A percentile compares a stretch with the other conserved stretches of the same genome.
These are phyloP conservation scores for Calliphora vicina DNA, from an alignment of 1,140 invertebrate genomes.

Conservation along the genomic window DNA sequence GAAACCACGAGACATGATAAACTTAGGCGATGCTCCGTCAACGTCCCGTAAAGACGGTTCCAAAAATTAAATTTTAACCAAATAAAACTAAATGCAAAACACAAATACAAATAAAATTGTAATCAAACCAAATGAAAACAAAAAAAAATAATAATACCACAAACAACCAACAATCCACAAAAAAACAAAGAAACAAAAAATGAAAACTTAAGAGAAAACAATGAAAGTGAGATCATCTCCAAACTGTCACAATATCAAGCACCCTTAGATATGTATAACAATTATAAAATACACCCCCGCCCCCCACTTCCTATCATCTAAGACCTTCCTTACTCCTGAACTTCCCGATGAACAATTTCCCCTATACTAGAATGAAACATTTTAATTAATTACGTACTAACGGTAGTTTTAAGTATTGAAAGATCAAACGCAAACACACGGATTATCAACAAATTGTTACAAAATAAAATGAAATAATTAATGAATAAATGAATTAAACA, in stretches of 20 bases:
- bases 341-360: background rate
- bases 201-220: background rate
- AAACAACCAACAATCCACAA: no score
- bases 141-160: background rate
- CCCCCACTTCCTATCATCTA: background rate
- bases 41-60: constrained; percentile 64
- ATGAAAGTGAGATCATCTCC: no score
- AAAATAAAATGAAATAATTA: background rate
- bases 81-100: constrained; percentile 35
- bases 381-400: constrained; percentile 35
- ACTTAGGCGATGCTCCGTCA: constrained; percentile 65
- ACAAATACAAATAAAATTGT: constrained; percentile 24
- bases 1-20: constrained; percentile 83
- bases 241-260: no score
- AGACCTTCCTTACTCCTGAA: background rate
- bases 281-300: background rate
- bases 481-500: constrained; percentile 13
- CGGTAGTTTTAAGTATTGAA: constrained; percentile 17
- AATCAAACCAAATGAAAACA: background rate
- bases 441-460: background rate
- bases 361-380: background rate
- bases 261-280: no score
- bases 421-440: constrained; percentile 19
- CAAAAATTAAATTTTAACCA: constrained; percentile 54
- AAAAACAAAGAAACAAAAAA: constrained; percentile 7